Evolutionary conservation across 1,140 invertebrate genomes (phyloP), one percentile per base, ranked within the genome.

Genomic region (Anagrus nilaparvatae): DNA sequence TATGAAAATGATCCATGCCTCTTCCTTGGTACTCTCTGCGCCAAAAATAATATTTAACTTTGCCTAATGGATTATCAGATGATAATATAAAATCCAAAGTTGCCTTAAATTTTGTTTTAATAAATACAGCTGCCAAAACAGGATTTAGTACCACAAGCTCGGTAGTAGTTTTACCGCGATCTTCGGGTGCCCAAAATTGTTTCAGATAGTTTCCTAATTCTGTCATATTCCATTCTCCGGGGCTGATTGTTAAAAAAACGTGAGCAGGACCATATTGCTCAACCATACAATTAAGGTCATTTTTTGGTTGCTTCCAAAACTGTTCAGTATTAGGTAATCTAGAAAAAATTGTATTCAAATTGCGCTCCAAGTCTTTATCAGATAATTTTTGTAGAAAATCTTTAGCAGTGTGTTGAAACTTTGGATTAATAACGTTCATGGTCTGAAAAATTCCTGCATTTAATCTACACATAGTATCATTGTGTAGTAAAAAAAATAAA

Each of bases 171-270:
- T 44, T 29, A 8, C 44, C 51, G 27, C 42, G 31, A 21, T 47
- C 45, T 42, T 43, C 20, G 16, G 40, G 44, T 4, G 40, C 41
- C 44, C 57, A 58, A 9, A 63, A 46, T 47, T 51, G 28, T 9
- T 37, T 40, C 25, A 63, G 19, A 52, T 60, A 56, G 25, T 55
- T 34, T 31, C 43, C 40, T 44, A 67, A 51, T 43, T 59, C 57
- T 12, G 49, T 36, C 56, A 57, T 60, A 20, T 56, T 36, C 49
- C 52, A 63, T 50, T 65, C 59, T 29, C 44, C 49, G 14, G 59
- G 57, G 51, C 59, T 63, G 4, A 64, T 43, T 7, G 59, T 63
- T 3, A 67, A 32, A 53, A 63, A 67, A 53, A 58, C 65, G 6
- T 55, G 63, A 18, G 56, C 56, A 19, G 59, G 50, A 16, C 59